phyloP scores from a whole-genome alignment of 2,888 invertebrate genomes.

The Peribatodes rhomboidaria region DNA sequence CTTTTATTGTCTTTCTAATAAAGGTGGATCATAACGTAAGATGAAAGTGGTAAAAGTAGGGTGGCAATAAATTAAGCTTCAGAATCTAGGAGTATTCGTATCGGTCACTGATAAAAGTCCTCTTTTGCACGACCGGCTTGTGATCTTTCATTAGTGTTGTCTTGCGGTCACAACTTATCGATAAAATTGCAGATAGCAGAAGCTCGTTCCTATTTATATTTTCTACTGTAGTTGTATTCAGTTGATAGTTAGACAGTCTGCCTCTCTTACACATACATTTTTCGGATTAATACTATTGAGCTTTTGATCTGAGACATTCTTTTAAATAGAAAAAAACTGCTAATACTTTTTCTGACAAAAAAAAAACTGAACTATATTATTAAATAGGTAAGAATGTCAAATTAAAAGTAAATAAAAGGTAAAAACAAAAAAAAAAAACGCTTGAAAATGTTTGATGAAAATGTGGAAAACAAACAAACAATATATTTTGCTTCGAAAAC shows the following conservation, averaged over 20 bases:
- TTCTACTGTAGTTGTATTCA: not conserved
- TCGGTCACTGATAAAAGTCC: slow-evolving; percentile 82
- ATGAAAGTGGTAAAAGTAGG: slow-evolving; percentile 54
- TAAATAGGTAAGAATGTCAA: no score
- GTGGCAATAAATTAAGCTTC: slow-evolving; percentile 79
- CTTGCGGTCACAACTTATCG: slow-evolving; percentile 42
- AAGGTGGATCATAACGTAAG: slow-evolving; percentile 13
- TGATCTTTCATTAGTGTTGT: slow-evolving; percentile 67
- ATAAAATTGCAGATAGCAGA: slow-evolving; percentile 35
- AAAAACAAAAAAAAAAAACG: no score
- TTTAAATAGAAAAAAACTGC: no score
- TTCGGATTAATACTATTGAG: not conserved
- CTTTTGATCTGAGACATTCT: not conserved
- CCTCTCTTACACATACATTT: not conserved
- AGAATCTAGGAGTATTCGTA: slow-evolving; percentile 77
- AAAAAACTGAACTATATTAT: no score
- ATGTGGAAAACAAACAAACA: not conserved
- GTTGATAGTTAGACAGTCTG: not conserved
- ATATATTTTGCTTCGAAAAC: not conserved
- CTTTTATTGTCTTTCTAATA: slow-evolving; percentile 25
- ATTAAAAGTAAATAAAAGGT: no score
- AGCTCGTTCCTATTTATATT: slow-evolving; percentile 6
- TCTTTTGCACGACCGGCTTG: slow-evolving; percentile 74
- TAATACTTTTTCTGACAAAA: no score
- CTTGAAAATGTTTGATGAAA: no score